These are phyloP conservation scores for Prinia subflava DNA, from an alignment of 2,113 vertebrate species.

Conservation along the genomic window DNA sequence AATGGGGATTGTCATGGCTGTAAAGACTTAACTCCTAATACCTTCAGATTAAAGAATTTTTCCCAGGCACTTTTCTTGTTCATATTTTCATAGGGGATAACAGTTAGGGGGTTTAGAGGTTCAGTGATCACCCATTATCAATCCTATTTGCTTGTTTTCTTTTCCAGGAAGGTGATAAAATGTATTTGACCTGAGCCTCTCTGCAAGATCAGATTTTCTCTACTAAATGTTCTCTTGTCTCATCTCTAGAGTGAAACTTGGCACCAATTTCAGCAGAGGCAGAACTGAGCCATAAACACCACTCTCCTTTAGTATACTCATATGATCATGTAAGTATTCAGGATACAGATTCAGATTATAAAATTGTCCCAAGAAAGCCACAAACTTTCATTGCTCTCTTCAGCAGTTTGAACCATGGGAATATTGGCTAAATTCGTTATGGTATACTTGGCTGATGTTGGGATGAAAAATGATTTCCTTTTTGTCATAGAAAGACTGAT, in stretches of 20 bases:
- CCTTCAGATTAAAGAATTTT: conserved; percentile 41
- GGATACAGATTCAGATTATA: neutral
- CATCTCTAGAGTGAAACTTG: neutral
- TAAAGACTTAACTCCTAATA: conserved; percentile 47
- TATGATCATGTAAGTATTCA: neutral
- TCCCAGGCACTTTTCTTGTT: neutral
- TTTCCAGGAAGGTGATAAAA: neutral
- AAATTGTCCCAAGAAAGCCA: neutral
- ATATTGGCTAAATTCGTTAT: neutral
- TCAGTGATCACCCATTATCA: neutral
- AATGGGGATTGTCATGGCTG: conserved; percentile 11
- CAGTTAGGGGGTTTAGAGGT: neutral
- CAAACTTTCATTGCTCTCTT: neutral
- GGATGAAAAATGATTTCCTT: neutral
- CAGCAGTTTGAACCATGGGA: neutral
- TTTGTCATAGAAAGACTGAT: neutral
- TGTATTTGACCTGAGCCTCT: neutral
- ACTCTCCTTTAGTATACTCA: neutral
- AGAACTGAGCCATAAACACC: neutral
- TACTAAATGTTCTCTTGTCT: neutral
- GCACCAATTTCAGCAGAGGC: neutral
- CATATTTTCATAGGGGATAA: neutral
- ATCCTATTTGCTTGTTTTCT: conserved; percentile 6
- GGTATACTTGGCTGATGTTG: neutral
- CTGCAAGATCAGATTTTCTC: neutral